Evolutionary conservation across 2,797 vertebrate species (phyloP).

Genomic region (Enteromius unitaeniatus): DNA sequence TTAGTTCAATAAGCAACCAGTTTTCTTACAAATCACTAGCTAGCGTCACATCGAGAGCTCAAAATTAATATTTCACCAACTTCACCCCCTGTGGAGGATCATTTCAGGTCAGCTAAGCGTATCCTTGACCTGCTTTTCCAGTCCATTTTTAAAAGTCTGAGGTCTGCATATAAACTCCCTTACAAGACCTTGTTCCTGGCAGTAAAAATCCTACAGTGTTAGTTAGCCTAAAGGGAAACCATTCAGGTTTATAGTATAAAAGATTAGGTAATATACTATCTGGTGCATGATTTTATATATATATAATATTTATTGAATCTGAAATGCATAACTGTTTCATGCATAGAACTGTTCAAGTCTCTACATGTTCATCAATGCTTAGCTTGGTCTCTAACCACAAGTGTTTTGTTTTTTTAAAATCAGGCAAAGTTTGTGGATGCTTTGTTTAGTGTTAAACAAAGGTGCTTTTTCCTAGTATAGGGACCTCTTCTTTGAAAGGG

Average conservation of each 20-base stretch:
- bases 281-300: slow-evolving; percentile 16
- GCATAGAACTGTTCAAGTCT: slow-evolving; percentile 59
- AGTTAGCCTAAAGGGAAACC: slow-evolving; percentile 33
- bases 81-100: slow-evolving; percentile 2
- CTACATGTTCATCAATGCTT: slow-evolving; percentile 60
- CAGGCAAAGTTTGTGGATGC: slow-evolving; percentile 34
- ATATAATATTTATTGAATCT: neutral
- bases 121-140: slow-evolving; percentile 37
- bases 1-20: neutral
- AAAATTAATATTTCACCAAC: slow-evolving; percentile 46
- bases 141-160: slow-evolving; percentile 30
- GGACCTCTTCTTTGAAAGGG: slow-evolving; percentile 55
- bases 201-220: slow-evolving; percentile 45
- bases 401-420: slow-evolving; percentile 59
- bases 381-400: slow-evolving; percentile 36
- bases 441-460: slow-evolving; percentile 57
- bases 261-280: slow-evolving; percentile 47
- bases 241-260: slow-evolving; percentile 36
- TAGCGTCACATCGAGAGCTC: neutral
- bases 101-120: slow-evolving; percentile 31
- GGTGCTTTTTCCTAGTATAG: slow-evolving; percentile 46
- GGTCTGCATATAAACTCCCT: slow-evolving; percentile 39
- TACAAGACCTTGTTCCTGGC: slow-evolving; percentile 44
- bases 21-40: neutral
- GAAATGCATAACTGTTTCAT: neutral